Base-by-base conservation (phyloP, 2,888 invertebrate species). In the Lasioglossum oenotherae region DNA sequence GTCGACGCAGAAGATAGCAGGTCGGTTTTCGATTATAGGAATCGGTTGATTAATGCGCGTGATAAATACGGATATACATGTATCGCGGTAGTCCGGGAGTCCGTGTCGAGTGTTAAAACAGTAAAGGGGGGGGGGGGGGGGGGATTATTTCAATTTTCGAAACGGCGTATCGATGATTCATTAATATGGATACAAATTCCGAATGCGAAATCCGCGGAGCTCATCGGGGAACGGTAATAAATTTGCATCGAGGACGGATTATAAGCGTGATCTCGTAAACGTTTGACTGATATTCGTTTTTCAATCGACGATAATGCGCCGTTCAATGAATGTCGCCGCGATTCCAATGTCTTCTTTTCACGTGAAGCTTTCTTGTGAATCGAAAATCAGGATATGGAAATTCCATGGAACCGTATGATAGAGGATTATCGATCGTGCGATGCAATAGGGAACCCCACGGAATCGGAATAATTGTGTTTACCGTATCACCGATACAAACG, bases 131-230 rank as follows among this genome's bases (percentile, higher is more conserved):
- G 72, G 35, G 35, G 6, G 0, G 8, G 41, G 41, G 64, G 27
- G 60, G 35, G 67, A 41, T 74, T 78, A 78, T 82, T 74, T 78
- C 35, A 78, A 74, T 74, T 67, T 82, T 74, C 74, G 49, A 16
- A 44, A 27, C 31, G 78, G 31, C 41, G 31, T 19, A 49, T 31
- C 81, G 49, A 27, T 44, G 41, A 81, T 71, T 81, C 83, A 76
- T 76, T 81, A 81, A 83, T 76, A 72, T 75, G 75, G 83, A 75
- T 76, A 81, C 81, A 75, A 81, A 81, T 83, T 83, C 81, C 60
- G 31, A 76, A 72, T 64, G 71, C 60, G 49, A 41, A 81, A 64
- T 44, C 41, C 41, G 41, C 41, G 60, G 31, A 53, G 49, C 60
- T 78, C 49, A 73, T 72, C 72, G 76, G 23, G 49, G 49, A 31